phyloP scores from a whole-genome alignment of 2,113 vertebrate genomes.

The Pseudopipra pipra region DNA sequence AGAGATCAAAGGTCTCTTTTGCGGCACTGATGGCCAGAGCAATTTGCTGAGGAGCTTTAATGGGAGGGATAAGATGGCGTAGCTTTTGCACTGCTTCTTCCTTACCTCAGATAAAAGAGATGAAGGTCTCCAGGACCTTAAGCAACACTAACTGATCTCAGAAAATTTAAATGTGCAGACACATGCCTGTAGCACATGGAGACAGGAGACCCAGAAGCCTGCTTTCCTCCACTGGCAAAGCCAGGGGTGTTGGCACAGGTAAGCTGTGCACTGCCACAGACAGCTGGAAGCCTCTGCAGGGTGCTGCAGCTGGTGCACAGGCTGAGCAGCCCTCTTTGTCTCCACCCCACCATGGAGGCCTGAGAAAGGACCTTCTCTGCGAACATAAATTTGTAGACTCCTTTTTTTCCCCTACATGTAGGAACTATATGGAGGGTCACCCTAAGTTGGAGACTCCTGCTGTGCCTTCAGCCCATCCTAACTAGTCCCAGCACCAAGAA shows the following conservation, averaged over 20 bases:
- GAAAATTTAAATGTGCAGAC: not conserved
- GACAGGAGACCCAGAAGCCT: not conserved
- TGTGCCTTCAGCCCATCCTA: not conserved
- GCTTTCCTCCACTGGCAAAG: not conserved
- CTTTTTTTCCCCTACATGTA: not conserved
- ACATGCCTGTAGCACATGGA: not conserved
- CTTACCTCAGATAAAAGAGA: not conserved
- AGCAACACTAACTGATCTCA: not conserved
- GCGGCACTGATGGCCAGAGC: not conserved
- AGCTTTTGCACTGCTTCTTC: not conserved
- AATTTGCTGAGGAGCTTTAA: not conserved
- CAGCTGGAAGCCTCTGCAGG: not conserved
- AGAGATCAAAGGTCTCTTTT: not conserved
- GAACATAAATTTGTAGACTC: not conserved
- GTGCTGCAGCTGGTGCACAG: not conserved
- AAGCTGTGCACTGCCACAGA: fast-evolving
- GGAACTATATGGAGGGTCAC: not conserved
- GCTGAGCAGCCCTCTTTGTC: not conserved
- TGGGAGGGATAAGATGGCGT: not conserved
- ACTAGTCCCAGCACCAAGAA: not conserved
- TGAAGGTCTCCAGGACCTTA: not conserved
- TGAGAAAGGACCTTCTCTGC: not conserved
- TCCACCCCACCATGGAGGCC: not conserved
- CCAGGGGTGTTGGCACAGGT: fast-evolving
- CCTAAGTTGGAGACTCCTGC: not conserved